phyloP scores from a whole-genome alignment of 92 coral and sea anemone genomes.

The Actinostola sp. region DNA sequence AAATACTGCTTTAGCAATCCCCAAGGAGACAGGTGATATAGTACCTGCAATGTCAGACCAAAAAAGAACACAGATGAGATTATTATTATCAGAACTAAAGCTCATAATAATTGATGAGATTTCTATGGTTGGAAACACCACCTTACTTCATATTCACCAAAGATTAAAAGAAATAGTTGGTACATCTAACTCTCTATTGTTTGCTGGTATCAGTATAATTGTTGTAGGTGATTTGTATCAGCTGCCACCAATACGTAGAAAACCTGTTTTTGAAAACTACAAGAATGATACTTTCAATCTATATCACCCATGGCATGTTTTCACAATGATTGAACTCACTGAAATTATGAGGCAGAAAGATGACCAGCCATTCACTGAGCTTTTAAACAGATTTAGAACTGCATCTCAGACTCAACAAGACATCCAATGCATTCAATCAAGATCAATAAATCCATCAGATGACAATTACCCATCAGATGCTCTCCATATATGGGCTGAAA shows the following conservation, averaged over 20 bases:
- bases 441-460: conserved; percentile 28
- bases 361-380: conserved; percentile 68
- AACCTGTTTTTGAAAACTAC: conserved; percentile 50
- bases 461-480: too few species aligned
- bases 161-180: too few species aligned
- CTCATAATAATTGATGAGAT: conserved; percentile 48
- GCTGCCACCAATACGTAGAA: too few species aligned
- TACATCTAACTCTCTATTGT: too few species aligned
- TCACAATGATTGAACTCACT: conserved; percentile 53
- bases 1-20: too few species aligned
- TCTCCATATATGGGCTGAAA: conserved; percentile 67
- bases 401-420: conserved; percentile 62
- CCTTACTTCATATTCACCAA: conserved; percentile 69
- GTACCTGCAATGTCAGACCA: too few species aligned
- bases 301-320: conserved; percentile 53
- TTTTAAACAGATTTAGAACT: conserved; percentile 65
- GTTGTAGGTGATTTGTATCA: conserved; percentile 63
- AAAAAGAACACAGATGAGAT: too few species aligned
- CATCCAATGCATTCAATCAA: conserved; percentile 48
- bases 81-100: too few species aligned
- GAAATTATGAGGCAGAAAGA: conserved; percentile 71
- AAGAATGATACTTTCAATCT: conserved; percentile 47
- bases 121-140: conserved; percentile 61
- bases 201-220: conserved; percentile 63
- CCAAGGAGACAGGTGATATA: too few species aligned